Percentiles rank a stretch among this genome's conserved stretches.
Conservation (phyloP, 2,113 vertebrate genomes). For the Varanus salvator region DNA sequence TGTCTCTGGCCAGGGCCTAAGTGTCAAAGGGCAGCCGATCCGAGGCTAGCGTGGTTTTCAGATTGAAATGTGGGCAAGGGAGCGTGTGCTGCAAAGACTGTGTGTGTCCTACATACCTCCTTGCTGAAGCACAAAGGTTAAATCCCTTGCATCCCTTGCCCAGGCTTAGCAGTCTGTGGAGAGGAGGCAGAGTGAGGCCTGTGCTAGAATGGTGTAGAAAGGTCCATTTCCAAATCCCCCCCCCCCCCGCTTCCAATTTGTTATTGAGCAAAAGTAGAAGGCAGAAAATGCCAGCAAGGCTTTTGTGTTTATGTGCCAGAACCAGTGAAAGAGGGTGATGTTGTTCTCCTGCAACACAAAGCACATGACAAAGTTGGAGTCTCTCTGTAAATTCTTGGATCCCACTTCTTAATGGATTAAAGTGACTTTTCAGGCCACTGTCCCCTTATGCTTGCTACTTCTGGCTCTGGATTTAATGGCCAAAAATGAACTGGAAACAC, state of each 20-base stretch:
- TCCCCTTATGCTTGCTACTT: no score
- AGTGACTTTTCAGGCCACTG: no score
- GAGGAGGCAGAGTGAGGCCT: neutral
- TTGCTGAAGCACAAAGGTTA: no score
- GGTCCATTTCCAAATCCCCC: neutral
- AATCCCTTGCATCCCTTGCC: no score
- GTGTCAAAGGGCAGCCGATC: neutral
- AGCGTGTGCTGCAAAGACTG: neutral
- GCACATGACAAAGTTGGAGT: no score
- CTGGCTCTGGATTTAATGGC: no score
- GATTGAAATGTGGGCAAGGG: neutral
- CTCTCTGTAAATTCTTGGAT: no score
- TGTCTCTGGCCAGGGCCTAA: neutral
- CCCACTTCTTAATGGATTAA: no score
- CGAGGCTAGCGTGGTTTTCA: constrained; percentile 21
- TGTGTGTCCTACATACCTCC: neutral
- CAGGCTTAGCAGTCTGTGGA: neutral
- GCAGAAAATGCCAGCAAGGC: neutral
- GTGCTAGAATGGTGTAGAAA: neutral
- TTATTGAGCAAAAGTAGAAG: no score
- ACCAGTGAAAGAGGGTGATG: neutral
- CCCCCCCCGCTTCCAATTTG: no score
- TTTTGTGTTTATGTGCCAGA: neutral
- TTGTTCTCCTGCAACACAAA: no score
- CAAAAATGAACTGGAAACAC: no score